phyloP scores from a whole-genome alignment of 2,797 vertebrate species.

The Thaleichthys pacificus region DNA sequence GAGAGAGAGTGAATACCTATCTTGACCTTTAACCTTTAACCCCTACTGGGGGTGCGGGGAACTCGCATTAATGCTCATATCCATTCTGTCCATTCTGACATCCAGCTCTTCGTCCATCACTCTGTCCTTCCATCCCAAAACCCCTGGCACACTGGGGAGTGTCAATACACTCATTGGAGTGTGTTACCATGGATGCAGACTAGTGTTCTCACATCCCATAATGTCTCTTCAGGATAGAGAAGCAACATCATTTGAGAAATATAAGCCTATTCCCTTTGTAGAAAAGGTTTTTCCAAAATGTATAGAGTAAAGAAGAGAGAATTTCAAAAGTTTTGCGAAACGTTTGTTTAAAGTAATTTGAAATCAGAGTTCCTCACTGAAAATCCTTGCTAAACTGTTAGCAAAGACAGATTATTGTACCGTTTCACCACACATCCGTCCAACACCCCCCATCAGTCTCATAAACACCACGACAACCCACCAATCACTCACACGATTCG shows the following conservation, averaged over 20 bases:
- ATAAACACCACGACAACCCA: no score
- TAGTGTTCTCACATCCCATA: not conserved
- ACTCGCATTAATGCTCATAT: not conserved
- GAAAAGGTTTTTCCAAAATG: not conserved
- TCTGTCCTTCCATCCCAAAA: not conserved
- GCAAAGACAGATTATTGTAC: not conserved
- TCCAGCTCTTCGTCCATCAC: not conserved
- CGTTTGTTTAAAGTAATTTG: not conserved
- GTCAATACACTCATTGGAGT: not conserved
- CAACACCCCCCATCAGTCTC: no score
- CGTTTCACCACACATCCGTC: no score
- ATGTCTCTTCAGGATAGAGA: not conserved
- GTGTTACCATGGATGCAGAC: not conserved
- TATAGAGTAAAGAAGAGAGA: not conserved
- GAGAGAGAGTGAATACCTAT: conserved; percentile 9
- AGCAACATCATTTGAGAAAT: not conserved
- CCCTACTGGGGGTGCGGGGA: not conserved
- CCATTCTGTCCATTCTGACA: not conserved
- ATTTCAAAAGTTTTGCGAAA: not conserved
- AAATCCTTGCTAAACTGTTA: not conserved
- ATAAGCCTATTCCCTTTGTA: no score
- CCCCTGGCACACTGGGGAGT: not conserved
- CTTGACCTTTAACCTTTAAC: conserved; percentile 20
- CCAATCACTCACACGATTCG: not conserved
- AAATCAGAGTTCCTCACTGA: not conserved